phyloP scores from a whole-genome alignment of 1,140 invertebrate species.

The Protaetia brevitarsis region DNA sequence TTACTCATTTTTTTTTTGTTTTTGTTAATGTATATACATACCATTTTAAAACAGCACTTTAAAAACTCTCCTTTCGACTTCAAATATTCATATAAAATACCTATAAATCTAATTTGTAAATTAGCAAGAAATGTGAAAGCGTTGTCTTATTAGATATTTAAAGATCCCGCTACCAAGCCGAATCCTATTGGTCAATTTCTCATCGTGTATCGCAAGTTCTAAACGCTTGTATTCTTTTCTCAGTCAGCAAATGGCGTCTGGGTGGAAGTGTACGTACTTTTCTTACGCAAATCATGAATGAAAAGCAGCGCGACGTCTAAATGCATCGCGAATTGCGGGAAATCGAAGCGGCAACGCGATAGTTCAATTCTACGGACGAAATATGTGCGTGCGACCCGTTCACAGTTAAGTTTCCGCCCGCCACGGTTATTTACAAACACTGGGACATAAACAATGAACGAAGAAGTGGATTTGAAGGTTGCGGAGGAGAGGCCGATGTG shows the following conservation, averaged over 20 bases:
- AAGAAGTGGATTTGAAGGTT: slow-evolving; percentile 43
- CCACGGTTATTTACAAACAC: slow-evolving; percentile 18
- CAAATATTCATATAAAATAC: too few relatives aligned
- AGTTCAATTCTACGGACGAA: background rate
- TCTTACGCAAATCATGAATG: slow-evolving; percentile 46
- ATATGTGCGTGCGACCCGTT: background rate
- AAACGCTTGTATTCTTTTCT: slow-evolving; percentile 34
- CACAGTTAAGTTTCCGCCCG: background rate
- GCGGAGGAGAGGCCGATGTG: slow-evolving; percentile 39
- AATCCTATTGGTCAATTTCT: background rate
- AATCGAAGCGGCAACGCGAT: background rate
- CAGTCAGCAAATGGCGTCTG: slow-evolving; percentile 51
- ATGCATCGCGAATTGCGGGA: slow-evolving; percentile 13
- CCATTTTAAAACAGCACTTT: too few relatives aligned
- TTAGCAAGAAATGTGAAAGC: too few relatives aligned
- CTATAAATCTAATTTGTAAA: too few relatives aligned
- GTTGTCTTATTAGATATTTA: too few relatives aligned
- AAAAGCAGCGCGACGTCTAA: slow-evolving; percentile 32
- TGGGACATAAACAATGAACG: slow-evolving; percentile 42
- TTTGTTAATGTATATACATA: too few relatives aligned
- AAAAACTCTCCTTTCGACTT: too few relatives aligned
- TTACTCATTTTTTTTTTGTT: too few relatives aligned
- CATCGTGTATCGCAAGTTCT: background rate
- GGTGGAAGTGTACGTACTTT: slow-evolving; percentile 46
- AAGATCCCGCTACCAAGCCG: background rate